phyloP scores from a whole-genome alignment of 2,888 invertebrate species.

The Himalopsyche anomala region DNA sequence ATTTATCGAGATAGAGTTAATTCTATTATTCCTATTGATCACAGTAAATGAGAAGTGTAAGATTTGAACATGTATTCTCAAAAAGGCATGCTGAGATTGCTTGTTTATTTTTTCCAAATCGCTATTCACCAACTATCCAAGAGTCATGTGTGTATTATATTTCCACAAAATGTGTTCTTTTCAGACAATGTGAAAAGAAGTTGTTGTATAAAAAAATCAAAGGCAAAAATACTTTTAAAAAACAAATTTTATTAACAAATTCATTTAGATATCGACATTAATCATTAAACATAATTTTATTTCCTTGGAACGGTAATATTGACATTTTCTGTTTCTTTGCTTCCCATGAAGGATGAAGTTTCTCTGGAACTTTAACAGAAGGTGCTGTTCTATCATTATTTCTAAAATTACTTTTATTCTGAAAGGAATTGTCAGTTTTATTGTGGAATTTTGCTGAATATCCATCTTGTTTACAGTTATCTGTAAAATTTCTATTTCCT shows the following conservation, averaged over 20 bases:
- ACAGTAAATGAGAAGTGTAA: no score
- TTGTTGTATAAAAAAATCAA: background rate
- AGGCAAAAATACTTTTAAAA: background rate
- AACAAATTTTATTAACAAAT: background rate
- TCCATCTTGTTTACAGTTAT: conserved; percentile 64
- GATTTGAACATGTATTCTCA: no score
- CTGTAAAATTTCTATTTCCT: conserved; percentile 62
- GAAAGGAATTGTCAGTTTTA: conserved; percentile 12
- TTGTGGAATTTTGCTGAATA: conserved; percentile 43
- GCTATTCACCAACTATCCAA: no score
- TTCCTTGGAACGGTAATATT: conserved; percentile 74
- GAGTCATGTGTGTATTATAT: no score
- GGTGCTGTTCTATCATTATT: conserved; percentile 33
- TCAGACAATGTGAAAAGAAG: no score
- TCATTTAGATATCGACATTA: conserved; percentile 45
- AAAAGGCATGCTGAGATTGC: no score
- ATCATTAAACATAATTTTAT: conserved; percentile 73
- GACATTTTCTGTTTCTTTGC: conserved; percentile 75
- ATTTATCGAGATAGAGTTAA: no score
- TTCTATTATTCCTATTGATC: no score
- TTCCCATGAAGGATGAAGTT: conserved; percentile 77
- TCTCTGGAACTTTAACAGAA: conserved; percentile 68
- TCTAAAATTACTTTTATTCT: background rate
- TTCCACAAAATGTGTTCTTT: no score
- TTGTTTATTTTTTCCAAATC: no score